These are phyloP conservation scores for Cinclus cinclus DNA, from an alignment of 2,113 vertebrate genomes.

Conservation along the genomic window DNA sequence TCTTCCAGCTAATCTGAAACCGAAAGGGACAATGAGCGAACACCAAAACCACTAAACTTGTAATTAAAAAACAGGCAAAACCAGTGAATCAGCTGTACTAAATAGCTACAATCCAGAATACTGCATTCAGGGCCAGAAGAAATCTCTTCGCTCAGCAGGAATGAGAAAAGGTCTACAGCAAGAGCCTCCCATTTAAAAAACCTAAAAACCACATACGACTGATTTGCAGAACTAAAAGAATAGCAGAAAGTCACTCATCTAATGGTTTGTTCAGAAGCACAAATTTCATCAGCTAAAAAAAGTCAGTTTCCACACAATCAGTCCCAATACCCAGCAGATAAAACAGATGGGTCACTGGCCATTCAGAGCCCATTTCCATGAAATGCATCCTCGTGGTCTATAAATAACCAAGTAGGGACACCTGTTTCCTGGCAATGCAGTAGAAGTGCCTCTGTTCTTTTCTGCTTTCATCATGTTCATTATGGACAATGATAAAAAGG, in stretches of 20 bases:
- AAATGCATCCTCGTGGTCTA: neutral
- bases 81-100: neutral
- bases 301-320: neutral
- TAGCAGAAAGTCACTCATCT: neutral
- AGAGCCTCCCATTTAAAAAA: neutral
- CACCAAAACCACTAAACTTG: neutral
- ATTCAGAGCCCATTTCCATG: constrained; percentile 12
- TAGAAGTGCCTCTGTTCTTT: neutral
- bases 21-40: neutral
- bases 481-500: neutral
- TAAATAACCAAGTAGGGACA: constrained; percentile 21
- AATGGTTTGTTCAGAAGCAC: neutral
- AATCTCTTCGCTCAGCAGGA: neutral
- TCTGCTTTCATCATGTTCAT: neutral
- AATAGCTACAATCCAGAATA: neutral
- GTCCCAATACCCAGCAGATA: neutral
- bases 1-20: neutral
- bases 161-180: neutral
- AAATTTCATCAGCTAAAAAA: neutral
- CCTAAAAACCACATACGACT: neutral
- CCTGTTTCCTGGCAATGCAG: neutral
- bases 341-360: constrained; percentile 39
- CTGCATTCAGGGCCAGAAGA: neutral
- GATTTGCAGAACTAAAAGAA: neutral
- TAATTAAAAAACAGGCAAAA: neutral